Evolutionary conservation across 2,888 invertebrate genomes (phyloP).

Genomic region (Timema cristinae): DNA sequence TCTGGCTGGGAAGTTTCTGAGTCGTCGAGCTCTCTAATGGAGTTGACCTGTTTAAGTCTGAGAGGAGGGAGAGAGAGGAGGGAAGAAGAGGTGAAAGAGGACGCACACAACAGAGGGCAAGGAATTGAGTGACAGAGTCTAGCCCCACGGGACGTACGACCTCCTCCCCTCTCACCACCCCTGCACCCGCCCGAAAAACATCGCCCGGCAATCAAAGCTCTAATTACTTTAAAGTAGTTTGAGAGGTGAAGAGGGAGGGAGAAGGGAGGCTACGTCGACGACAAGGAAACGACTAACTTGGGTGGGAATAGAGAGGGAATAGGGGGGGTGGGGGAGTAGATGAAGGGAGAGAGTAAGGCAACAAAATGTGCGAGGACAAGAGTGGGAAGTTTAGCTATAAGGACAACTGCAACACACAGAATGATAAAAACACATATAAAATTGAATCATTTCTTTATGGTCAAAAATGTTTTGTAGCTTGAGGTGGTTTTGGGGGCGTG

Average conservation of each 20-base stretch:
- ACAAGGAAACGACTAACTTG: conserved; percentile 11
- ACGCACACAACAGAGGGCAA: neutral
- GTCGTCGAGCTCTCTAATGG: conserved; percentile 25
- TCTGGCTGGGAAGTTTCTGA: neutral
- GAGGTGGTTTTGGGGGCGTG: too few species aligned
- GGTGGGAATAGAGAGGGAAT: conserved; percentile 17
- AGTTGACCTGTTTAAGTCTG: conserved; percentile 26
- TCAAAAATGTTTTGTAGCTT: too few species aligned
- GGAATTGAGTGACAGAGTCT: conserved; percentile 26
- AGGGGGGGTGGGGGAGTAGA: neutral
- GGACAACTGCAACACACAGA: too few species aligned
- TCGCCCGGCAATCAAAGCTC: conserved; percentile 44
- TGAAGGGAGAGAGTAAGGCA: too few species aligned
- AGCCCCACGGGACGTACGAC: conserved; percentile 23
- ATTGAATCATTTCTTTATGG: too few species aligned
- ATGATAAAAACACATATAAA: too few species aligned
- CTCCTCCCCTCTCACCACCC: conserved; percentile 20
- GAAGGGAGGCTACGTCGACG: conserved; percentile 17
- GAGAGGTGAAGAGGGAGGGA: conserved; percentile 19
- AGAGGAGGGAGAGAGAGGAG: neutral
- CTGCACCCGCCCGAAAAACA: conserved; percentile 31
- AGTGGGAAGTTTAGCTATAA: too few species aligned
- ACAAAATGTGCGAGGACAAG: too few species aligned
- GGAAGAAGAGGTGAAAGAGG: neutral
- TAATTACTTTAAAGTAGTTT: conserved; percentile 46